These are phyloP conservation scores for Drosophila formosana DNA, from an alignment of 2,888 invertebrate genomes.

Conservation along the genomic window DNA sequence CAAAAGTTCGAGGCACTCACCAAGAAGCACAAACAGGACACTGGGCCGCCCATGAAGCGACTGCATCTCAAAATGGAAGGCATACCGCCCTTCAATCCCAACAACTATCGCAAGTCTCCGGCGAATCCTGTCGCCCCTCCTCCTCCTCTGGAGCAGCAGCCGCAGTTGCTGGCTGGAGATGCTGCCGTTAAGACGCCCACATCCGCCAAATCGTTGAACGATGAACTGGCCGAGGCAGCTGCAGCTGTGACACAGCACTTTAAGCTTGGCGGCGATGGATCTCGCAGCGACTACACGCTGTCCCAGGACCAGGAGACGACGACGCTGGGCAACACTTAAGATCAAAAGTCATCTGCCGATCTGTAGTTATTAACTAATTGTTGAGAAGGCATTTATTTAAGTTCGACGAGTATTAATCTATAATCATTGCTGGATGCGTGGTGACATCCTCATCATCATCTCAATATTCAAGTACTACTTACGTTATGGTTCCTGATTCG, in stretches of 20 bases:
- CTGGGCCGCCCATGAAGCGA: slow-evolving; percentile 84
- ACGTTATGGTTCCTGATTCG: slow-evolving; percentile 24
- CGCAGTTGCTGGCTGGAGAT: slow-evolving; percentile 22
- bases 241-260: slow-evolving; percentile 63
- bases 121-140: slow-evolving; percentile 80
- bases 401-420: slow-evolving; percentile 13
- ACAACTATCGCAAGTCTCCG: slow-evolving; percentile 87
- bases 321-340: slow-evolving; percentile 42
- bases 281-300: slow-evolving; percentile 71
- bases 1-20: slow-evolving; percentile 83
- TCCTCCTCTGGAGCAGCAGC: not conserved
- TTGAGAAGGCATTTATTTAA: slow-evolving; percentile 56
- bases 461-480: slow-evolving; percentile 4
- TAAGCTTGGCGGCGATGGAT: slow-evolving; percentile 63
- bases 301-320: slow-evolving; percentile 60
- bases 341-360: not conserved
- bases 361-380: slow-evolving; percentile 24
- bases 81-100: slow-evolving; percentile 85
- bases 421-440: slow-evolving; percentile 4
- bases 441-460: not conserved
- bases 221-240: slow-evolving; percentile 72
- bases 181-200: slow-evolving; percentile 85
- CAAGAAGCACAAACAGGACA: slow-evolving; percentile 84
- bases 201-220: slow-evolving; percentile 78
- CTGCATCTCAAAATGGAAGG: slow-evolving; percentile 84